Percentiles rank a stretch among this genome's conserved stretches.
These are phyloP conservation scores for Tragulus kanchil DNA, from an alignment of 2,113 vertebrate species.

Conservation along the genomic window DNA sequence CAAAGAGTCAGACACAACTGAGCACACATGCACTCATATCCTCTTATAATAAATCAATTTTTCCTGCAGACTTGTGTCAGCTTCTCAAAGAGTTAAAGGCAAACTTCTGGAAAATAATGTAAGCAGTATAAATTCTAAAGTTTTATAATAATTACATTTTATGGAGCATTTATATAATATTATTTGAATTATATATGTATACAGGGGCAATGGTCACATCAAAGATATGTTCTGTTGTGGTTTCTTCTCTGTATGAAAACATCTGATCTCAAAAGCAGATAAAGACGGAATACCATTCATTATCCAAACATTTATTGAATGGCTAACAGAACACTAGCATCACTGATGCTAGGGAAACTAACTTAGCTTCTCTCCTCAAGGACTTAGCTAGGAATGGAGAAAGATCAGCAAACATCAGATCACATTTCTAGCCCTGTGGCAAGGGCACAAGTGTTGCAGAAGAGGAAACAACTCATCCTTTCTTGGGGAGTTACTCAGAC, in stretches of 20 bases:
- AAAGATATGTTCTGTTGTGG: background rate
- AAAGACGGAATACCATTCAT: background rate
- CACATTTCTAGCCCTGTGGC: background rate
- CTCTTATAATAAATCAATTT: background rate
- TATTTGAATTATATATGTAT: background rate
- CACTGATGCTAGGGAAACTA: background rate
- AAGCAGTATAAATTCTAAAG: background rate
- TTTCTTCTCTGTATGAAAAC: background rate
- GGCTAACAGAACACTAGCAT: background rate
- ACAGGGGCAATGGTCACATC: background rate
- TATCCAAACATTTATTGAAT: background rate
- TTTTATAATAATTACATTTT: background rate
- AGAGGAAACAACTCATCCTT: background rate
- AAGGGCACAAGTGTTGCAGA: background rate
- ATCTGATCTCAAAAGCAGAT: background rate
- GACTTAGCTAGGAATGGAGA: background rate
- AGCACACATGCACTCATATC: background rate
- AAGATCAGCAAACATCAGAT: background rate
- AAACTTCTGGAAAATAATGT: background rate
- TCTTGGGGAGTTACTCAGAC: background rate
- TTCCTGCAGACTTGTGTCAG: background rate
- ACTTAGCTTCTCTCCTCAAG: background rate
- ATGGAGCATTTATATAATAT: background rate
- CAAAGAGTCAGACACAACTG: rapidly evolving
- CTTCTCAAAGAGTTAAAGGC: background rate